Percentiles rank a stretch among this genome's conserved stretches.
phyloP scores from a whole-genome alignment of 2,113 vertebrate genomes.

The Nothocercus nigrocapillus region DNA sequence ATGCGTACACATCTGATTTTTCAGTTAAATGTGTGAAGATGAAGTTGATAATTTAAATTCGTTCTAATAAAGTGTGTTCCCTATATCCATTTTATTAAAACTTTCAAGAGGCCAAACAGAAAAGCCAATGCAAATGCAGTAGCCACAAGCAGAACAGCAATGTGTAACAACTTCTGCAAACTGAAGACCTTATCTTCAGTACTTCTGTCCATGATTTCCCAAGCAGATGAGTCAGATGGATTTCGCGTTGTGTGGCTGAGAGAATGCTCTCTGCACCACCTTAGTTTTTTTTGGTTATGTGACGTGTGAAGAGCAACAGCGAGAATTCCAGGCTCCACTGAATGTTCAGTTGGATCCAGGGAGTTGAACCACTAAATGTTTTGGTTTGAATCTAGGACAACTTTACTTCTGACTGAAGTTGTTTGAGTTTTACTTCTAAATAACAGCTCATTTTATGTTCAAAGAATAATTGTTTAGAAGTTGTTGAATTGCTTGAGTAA shows the following conservation, averaged over 20 bases:
- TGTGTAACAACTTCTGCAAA: background rate
- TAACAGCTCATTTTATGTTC: background rate
- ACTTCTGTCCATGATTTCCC: background rate
- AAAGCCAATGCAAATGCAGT: background rate
- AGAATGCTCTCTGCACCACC: background rate
- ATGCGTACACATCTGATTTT: background rate
- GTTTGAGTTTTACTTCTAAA: background rate
- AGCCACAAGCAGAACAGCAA: background rate
- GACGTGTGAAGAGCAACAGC: background rate
- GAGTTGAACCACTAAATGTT: background rate
- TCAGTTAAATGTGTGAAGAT: background rate
- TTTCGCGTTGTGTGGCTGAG: background rate
- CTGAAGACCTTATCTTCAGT: background rate
- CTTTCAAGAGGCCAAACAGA: background rate
- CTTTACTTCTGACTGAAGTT: background rate
- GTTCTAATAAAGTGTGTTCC: background rate
- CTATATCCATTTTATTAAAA: background rate
- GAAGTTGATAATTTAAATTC: background rate
- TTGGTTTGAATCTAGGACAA: background rate
- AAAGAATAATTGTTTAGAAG: background rate
- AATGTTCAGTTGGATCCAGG: background rate
- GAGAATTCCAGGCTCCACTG: accelerated
- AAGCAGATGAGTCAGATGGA: background rate
- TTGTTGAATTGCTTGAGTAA: background rate
- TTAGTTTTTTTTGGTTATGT: background rate